These are phyloP conservation scores for Polyommatus iphigenia DNA, from an alignment of 2,888 invertebrate genomes.

Conservation along the genomic window DNA sequence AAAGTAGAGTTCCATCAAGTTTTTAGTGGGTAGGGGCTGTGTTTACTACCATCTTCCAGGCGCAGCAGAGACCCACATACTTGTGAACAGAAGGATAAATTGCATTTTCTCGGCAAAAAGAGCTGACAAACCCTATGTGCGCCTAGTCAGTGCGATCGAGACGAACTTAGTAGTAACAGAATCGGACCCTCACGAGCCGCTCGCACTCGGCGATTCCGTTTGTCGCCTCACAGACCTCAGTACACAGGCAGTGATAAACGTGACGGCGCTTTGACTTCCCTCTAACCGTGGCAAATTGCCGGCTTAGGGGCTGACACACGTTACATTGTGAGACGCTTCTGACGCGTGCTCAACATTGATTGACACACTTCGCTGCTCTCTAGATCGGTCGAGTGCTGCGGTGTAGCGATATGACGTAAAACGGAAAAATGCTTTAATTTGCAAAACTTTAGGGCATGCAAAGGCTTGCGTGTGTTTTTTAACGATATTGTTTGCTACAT, in stretches of 20 bases:
- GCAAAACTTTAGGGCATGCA: not conserved
- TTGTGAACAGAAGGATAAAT: no score
- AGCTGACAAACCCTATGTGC: not conserved
- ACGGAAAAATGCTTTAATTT: not conserved
- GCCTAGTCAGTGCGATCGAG: conserved; percentile 37
- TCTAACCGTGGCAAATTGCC: conserved; percentile 57
- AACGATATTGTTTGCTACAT: no score
- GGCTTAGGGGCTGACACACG: conserved; percentile 46
- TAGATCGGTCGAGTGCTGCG: conserved; percentile 16
- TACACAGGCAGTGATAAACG: conserved; percentile 74
- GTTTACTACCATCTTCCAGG: no score
- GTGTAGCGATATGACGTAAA: not conserved
- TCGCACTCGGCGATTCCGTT: conserved; percentile 78
- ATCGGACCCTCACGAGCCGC: not conserved
- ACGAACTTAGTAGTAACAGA: not conserved
- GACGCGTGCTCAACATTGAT: conserved; percentile 23
- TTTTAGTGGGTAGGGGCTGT: no score
- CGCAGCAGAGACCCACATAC: no score
- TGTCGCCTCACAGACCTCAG: conserved; percentile 70
- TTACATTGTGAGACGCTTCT: conserved; percentile 34
- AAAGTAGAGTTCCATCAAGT: not conserved
- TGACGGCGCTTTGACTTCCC: conserved; percentile 70
- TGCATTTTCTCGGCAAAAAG: no score
- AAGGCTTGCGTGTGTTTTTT: no score
- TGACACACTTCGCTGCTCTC: conserved; percentile 2